Conservation (phyloP, 1,140 invertebrate species). For the Drosophila biarmipes region DNA sequence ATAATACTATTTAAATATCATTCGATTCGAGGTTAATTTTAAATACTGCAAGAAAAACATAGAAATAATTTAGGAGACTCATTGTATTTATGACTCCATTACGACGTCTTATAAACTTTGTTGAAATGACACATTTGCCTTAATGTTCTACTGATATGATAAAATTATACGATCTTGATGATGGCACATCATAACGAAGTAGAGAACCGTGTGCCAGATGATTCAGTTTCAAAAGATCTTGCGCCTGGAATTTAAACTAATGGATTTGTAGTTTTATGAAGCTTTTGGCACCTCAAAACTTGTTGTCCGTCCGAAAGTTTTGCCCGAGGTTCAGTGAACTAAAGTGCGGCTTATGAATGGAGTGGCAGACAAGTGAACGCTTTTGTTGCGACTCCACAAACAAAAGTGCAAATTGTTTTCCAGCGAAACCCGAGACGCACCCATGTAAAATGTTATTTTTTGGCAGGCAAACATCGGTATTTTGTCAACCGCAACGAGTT, state of each 20-base stretch:
- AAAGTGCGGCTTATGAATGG: conserved; percentile 40
- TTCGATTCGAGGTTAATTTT: background rate
- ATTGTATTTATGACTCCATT: background rate
- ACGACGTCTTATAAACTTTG: background rate
- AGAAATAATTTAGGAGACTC: too few relatives aligned
- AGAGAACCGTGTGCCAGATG: conserved; percentile 4
- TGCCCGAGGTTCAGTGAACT: conserved; percentile 39
- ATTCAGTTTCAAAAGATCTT: conserved; percentile 12
- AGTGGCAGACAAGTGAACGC: conserved; percentile 49
- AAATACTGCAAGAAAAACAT: background rate
- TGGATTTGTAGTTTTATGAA: conserved; percentile 35
- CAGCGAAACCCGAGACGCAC: conserved; percentile 54
- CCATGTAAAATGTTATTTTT: conserved; percentile 34
- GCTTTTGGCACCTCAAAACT: conserved; percentile 50
- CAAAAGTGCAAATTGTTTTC: conserved; percentile 79
- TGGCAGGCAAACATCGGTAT: conserved; percentile 21
- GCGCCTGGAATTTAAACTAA: conserved; percentile 28
- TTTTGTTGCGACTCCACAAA: conserved; percentile 66
- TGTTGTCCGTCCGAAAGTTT: conserved; percentile 17
- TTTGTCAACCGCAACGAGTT: conserved; percentile 27
- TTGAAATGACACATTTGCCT: background rate
- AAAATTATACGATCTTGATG: conserved; percentile 10
- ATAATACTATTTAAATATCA: background rate
- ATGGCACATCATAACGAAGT: conserved; percentile 4
- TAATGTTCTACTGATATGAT: conserved; percentile 26